Conservation (phyloP, 2,888 invertebrate species). For the Nomada fabriciana region DNA sequence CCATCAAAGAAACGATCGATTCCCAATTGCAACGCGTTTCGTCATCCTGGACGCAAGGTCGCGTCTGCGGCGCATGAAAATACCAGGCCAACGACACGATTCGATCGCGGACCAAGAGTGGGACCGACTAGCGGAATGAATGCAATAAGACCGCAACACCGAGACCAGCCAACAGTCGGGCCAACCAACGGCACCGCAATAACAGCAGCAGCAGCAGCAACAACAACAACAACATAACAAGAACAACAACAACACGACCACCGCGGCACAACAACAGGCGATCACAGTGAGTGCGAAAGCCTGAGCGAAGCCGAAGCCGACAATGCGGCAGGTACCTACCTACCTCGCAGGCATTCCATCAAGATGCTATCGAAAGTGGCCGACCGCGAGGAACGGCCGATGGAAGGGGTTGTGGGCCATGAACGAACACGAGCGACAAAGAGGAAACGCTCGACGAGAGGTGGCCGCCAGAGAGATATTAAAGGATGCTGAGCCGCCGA, state of each 20-base stretch:
- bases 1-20: conserved; percentile 5
- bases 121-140: conserved; percentile 34
- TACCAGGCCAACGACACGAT: conserved; percentile 53
- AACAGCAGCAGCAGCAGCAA: conserved; percentile 3
- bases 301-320: conserved; percentile 72
- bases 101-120: conserved; percentile 19
- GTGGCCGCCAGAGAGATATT: conserved; percentile 78
- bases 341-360: conserved; percentile 82
- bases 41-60: conserved; percentile 43
- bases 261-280: conserved; percentile 45
- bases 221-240: conserved; percentile 38
- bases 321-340: conserved; percentile 82
- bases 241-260: not conserved
- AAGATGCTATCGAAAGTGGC: conserved; percentile 81
- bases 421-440: conserved; percentile 42
- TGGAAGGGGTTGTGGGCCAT: conserved; percentile 40
- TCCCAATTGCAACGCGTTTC: conserved; percentile 28
- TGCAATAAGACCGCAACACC: conserved; percentile 49
- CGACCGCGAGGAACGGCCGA: conserved; percentile 54
- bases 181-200: not conserved
- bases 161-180: conserved; percentile 19
- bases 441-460: conserved; percentile 59
- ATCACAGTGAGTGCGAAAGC: conserved; percentile 57
- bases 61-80: conserved; percentile 36
- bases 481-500: conserved; percentile 79